phyloP scores from a whole-genome alignment of 2,888 invertebrate species.

The Agelastica alni region DNA sequence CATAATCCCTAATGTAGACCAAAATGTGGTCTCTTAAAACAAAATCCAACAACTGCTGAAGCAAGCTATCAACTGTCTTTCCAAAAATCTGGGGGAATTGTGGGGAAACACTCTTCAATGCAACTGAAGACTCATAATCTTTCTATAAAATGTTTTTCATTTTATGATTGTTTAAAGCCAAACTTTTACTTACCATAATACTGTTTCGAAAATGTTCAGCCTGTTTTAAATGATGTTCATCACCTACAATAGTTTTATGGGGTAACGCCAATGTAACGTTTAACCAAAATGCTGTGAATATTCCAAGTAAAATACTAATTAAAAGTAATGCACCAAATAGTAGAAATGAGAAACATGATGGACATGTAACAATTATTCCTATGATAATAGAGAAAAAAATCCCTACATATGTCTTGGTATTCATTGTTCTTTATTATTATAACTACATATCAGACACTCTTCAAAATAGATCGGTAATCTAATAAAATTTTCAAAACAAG shows the following conservation, averaged over 20 bases:
- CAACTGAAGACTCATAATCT: constrained; percentile 45
- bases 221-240: constrained; percentile 66
- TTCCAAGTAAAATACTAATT: constrained; percentile 50
- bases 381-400: constrained; percentile 23
- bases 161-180: not conserved
- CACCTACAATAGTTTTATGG: constrained; percentile 65
- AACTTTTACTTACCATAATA: constrained; percentile 61
- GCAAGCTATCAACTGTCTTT: constrained; percentile 79
- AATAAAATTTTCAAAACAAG: no score
- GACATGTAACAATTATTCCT: constrained; percentile 35
- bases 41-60: constrained; percentile 82
- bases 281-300: constrained; percentile 62
- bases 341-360: constrained; percentile 45
- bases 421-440: constrained; percentile 31
- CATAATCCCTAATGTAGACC: constrained; percentile 70
- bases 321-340: constrained; percentile 44
- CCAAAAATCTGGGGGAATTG: constrained; percentile 81
- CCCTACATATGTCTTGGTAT: constrained; percentile 29
- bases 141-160: constrained; percentile 39
- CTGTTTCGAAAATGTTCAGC: constrained; percentile 64
- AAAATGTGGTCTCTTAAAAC: constrained; percentile 78
- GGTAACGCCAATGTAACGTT: constrained; percentile 68
- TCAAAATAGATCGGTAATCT: no score
- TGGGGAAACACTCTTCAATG: constrained; percentile 40
- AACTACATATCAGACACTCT: no score